These are phyloP conservation scores for Crossaster papposus DNA, from an alignment of 53 echinoderm and acorn worm species.

Conservation along the genomic window DNA sequence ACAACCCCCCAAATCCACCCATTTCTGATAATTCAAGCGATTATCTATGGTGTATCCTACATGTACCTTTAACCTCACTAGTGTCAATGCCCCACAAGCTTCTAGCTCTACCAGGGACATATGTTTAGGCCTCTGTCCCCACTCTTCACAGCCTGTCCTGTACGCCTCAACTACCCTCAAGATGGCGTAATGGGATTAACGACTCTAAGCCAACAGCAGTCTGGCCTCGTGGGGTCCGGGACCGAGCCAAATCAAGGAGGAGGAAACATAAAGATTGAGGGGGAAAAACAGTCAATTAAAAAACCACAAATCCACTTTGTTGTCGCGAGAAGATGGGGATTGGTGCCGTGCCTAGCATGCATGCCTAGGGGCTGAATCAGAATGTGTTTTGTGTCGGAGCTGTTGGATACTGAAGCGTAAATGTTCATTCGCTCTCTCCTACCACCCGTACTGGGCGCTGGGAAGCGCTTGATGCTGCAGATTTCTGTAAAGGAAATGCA, in stretches of 20 bases:
- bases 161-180: background rate
- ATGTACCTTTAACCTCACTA: too few species aligned
- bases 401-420: background rate
- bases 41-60: too few species aligned
- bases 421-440: too few species aligned
- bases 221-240: background rate
- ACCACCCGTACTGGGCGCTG: too few species aligned
- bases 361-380: background rate
- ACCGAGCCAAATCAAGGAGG: background rate
- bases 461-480: too few species aligned
- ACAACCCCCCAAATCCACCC: too few species aligned
- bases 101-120: slow-evolving; percentile 7
- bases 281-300: background rate
- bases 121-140: background rate
- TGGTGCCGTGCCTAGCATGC: too few species aligned
- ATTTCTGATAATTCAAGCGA: too few species aligned
- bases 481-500: too few species aligned
- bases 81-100: background rate
- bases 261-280: background rate
- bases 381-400: background rate
- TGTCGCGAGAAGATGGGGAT: background rate
- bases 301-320: background rate
- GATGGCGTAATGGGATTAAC: slow-evolving; percentile 32
- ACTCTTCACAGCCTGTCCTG: slow-evolving; percentile 5
- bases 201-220: slow-evolving; percentile 13